Base-by-base conservation (phyloP, 1,140 invertebrate species). In the Akabosia matsudoensis region DNA sequence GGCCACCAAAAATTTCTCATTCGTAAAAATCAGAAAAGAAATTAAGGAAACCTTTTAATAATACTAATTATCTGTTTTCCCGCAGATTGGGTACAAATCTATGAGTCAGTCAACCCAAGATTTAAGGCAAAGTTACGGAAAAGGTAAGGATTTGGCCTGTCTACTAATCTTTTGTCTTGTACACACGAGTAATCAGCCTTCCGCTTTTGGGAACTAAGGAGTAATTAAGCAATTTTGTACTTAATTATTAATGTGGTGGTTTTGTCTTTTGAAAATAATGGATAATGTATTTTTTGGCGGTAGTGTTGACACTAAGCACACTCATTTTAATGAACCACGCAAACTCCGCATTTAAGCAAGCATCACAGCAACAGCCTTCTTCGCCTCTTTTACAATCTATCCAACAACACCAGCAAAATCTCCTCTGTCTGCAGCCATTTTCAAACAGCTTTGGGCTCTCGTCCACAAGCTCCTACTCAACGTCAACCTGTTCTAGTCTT, bases 1-100 rank as follows among this genome's bases (percentile, higher is more conserved):
- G 89, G 90, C 89, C n/a, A n/a, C n/a, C n/a, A n/a, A 73, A 7
- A 31, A 18, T 74, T 14, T 1, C 26, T n/a, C n/a, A n/a, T n/a
- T n/a, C n/a, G n/a, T n/a, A n/a, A n/a, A n/a, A n/a, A n/a, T n/a
- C n/a, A n/a, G n/a, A n/a, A n/a, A n/a, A n/a, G n/a, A n/a, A n/a
- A n/a, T n/a, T n/a, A n/a, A n/a, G n/a, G n/a, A n/a, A n/a, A n/a
- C n/a, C n/a, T n/a, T n/a, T n/a, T n/a, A n/a, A n/a, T 37, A 18
- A 54, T 73, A 28, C 33, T 33, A 64, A 56, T 37, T 14, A 70
- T 75, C 45, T 73, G 2, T 61, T 34, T 73, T 3, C 33, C n/a
- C 80, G 14, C 51, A 80, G 78, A 83, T 81, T 79, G 82, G 81
- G 4, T 82, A 82, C 72, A 82, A 79, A 31, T 79, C 76, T 10